Evolutionary conservation across 2,797 vertebrate species (phyloP).

Genomic region (Pseudocheirus occidentalis): DNA sequence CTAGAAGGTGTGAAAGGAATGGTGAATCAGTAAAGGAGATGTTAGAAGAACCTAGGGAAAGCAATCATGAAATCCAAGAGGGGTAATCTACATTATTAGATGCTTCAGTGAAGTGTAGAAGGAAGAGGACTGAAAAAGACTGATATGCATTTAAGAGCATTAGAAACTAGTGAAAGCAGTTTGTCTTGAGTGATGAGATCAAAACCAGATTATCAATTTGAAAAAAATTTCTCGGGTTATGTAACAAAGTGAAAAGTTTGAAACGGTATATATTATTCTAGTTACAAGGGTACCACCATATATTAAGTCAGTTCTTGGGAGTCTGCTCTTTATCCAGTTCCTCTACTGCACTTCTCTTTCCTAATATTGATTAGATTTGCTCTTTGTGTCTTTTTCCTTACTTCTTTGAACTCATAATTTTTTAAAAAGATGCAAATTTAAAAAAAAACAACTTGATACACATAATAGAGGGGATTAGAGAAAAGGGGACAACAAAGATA

Average conservation of each 20-base stretch:
- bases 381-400: too few relatives aligned
- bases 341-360: too few relatives aligned
- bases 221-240: background rate
- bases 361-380: too few relatives aligned
- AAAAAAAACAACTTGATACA: background rate
- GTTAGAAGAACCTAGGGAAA: background rate
- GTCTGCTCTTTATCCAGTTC: background rate
- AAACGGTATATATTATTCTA: background rate
- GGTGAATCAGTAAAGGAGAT: background rate
- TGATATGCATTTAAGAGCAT: background rate
- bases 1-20: background rate
- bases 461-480: background rate
- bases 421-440: background rate
- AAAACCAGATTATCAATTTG: background rate
- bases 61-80: background rate
- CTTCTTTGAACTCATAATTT: background rate
- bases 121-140: background rate
- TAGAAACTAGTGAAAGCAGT: background rate
- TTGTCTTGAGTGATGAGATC: background rate
- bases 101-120: background rate
- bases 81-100: background rate
- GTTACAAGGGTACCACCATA: too few relatives aligned
- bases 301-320: too few relatives aligned
- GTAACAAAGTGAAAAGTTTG: background rate
- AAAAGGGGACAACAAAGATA: background rate